phyloP scores from a whole-genome alignment of 1,140 invertebrate species.

The Trichogramma pretiosum region DNA sequence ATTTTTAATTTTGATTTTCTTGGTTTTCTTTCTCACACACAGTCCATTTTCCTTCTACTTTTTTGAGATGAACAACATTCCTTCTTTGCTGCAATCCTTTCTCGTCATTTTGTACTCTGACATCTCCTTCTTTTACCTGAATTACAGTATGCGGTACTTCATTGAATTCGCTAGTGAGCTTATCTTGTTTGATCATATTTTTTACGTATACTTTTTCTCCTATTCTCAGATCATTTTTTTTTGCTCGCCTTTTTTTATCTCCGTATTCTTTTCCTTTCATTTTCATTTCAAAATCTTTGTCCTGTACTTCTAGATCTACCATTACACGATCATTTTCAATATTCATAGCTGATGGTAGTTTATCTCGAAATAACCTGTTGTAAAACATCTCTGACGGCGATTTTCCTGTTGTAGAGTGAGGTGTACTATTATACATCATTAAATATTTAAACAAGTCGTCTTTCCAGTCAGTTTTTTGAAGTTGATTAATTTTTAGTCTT shows the following conservation, averaged over 20 bases:
- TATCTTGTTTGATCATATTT: no score
- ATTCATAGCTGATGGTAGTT: constrained; percentile 26
- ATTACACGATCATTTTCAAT: neutral
- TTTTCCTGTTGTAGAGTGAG: constrained; percentile 26
- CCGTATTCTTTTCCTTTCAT: constrained; percentile 12
- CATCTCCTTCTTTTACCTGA: no score
- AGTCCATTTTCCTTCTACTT: no score
- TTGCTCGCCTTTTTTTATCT: constrained; percentile 5
- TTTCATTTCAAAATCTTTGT: constrained; percentile 16
- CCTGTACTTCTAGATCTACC: constrained; percentile 10
- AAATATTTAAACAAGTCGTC: constrained; percentile 22
- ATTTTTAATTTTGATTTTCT: no score
- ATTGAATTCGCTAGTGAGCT: no score
- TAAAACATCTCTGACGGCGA: constrained; percentile 34
- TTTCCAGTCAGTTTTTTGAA: constrained; percentile 21
- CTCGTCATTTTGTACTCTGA: no score
- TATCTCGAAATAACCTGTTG: constrained; percentile 24
- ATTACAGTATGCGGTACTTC: no score
- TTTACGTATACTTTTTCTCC: constrained; percentile 15
- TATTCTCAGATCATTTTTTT: neutral
- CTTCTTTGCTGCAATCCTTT: no score
- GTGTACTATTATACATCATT: constrained; percentile 29
- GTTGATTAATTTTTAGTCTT: constrained; percentile 25
- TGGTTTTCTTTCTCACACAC: no score
- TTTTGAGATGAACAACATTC: no score